Evolutionary conservation across 2,797 vertebrate species (phyloP).

Genomic region (Ambastaia sidthimunki): DNA sequence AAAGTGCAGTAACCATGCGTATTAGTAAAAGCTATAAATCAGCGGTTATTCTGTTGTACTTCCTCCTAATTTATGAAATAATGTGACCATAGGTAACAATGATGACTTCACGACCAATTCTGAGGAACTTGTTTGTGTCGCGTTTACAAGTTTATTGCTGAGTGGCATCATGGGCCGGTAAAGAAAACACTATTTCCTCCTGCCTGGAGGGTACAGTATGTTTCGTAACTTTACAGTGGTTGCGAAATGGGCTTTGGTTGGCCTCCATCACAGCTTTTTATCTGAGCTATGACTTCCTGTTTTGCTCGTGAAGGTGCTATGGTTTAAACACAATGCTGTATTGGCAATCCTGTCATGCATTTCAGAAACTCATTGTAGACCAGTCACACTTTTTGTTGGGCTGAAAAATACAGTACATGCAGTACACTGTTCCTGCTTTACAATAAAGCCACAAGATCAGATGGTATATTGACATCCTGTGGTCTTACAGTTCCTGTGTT

Average conservation of each 20-base stretch:
- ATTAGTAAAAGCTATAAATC: slow-evolving; percentile 6
- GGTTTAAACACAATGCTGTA: slow-evolving; percentile 63
- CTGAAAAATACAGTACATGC: slow-evolving; percentile 5
- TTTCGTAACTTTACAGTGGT: slow-evolving; percentile 75
- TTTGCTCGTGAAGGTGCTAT: slow-evolving; percentile 77
- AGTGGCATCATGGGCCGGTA: slow-evolving; percentile 43
- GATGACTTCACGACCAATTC: slow-evolving; percentile 20
- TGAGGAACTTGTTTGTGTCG: slow-evolving; percentile 71
- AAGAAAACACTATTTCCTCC: slow-evolving; percentile 46
- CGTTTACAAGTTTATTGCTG: slow-evolving; percentile 49
- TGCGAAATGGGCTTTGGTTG: slow-evolving; percentile 71
- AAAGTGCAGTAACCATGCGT: background rate
- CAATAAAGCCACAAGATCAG: slow-evolving; percentile 36
- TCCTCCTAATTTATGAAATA: background rate
- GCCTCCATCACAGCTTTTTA: slow-evolving; percentile 53
- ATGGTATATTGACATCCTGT: slow-evolving; percentile 32
- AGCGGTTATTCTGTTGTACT: background rate
- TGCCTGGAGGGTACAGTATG: slow-evolving; percentile 73
- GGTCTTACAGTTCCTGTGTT: slow-evolving; percentile 19
- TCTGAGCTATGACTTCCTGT: slow-evolving; percentile 82
- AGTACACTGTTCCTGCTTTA: slow-evolving; percentile 26
- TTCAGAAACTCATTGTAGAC: background rate
- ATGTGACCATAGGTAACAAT: slow-evolving; percentile 10
- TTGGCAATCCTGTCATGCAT: slow-evolving; percentile 48
- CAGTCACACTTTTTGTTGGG: background rate